phyloP scores from a whole-genome alignment of 2,113 vertebrate genomes.

The Catharus fuscescens region DNA sequence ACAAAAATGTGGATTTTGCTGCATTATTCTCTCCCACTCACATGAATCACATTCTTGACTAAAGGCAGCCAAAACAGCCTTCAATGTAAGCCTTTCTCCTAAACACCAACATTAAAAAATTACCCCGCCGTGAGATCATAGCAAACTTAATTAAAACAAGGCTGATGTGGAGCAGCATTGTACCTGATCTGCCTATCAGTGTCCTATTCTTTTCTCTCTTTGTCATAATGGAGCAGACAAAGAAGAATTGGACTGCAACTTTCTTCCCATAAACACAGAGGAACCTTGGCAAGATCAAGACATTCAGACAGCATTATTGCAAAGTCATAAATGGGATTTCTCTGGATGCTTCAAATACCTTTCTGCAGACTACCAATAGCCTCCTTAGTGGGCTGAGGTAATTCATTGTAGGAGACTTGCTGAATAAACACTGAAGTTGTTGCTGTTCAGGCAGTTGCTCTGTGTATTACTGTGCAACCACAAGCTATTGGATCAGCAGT shows the following conservation, averaged over 20 bases:
- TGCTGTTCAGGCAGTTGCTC: background rate
- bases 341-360: slow-evolving; percentile 21
- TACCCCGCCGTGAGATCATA: slow-evolving; percentile 60
- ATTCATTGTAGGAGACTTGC: background rate
- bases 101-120: slow-evolving; percentile 58
- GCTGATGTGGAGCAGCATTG: slow-evolving; percentile 35
- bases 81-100: slow-evolving; percentile 57
- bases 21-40: slow-evolving; percentile 60
- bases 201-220: background rate
- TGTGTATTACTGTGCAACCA: background rate
- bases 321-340: slow-evolving; percentile 22
- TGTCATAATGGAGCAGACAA: background rate
- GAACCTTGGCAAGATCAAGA: slow-evolving; percentile 17
- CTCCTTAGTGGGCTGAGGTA: background rate
- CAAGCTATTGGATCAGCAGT: background rate
- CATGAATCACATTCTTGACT: slow-evolving; percentile 56
- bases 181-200: slow-evolving; percentile 32
- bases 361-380: background rate
- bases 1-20: slow-evolving; percentile 18
- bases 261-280: slow-evolving; percentile 10
- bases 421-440: background rate
- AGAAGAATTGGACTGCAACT: background rate
- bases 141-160: slow-evolving; percentile 32
- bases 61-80: background rate
- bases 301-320: background rate